Evolutionary conservation across 1,140 invertebrate species (phyloP).

Genomic region (Drosophila ananassae): DNA sequence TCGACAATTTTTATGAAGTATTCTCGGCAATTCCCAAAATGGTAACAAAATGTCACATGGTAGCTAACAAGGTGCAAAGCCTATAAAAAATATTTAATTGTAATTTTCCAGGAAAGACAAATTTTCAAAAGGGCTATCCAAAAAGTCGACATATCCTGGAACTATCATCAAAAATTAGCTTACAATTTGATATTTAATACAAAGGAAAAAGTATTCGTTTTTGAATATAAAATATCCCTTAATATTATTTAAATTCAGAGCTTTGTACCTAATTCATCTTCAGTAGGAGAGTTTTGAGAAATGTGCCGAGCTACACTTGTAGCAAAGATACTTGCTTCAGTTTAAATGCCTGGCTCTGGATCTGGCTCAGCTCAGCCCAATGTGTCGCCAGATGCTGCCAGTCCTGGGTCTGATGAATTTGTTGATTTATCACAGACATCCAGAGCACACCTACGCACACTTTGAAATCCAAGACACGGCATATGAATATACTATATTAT

Average conservation of each 20-base stretch:
- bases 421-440: slow-evolving; percentile 72
- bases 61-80: slow-evolving; percentile 2
- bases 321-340: slow-evolving; percentile 1
- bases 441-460: slow-evolving; percentile 59
- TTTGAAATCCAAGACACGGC: slow-evolving; percentile 26
- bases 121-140: neutral
- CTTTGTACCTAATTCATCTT: neutral
- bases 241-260: neutral
- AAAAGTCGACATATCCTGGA: neutral
- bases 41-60: slow-evolving; percentile 10
- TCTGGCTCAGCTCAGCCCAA: neutral
- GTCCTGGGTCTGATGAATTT: slow-evolving; percentile 65
- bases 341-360: slow-evolving; percentile 10
- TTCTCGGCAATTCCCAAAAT: slow-evolving; percentile 5
- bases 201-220: neutral
- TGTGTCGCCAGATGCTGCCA: slow-evolving; percentile 57
- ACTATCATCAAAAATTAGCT: neutral
- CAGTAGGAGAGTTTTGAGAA: neutral
- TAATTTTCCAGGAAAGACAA: slow-evolving; percentile 21
- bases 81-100: slow-evolving; percentile 2
- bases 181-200: no score
- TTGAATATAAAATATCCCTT: neutral
- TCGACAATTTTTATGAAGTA: slow-evolving; percentile 56
- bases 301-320: neutral
- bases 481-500: slow-evolving; percentile 50